Conservation (phyloP, 2,113 vertebrate species). For the Oceanites oceanicus region DNA sequence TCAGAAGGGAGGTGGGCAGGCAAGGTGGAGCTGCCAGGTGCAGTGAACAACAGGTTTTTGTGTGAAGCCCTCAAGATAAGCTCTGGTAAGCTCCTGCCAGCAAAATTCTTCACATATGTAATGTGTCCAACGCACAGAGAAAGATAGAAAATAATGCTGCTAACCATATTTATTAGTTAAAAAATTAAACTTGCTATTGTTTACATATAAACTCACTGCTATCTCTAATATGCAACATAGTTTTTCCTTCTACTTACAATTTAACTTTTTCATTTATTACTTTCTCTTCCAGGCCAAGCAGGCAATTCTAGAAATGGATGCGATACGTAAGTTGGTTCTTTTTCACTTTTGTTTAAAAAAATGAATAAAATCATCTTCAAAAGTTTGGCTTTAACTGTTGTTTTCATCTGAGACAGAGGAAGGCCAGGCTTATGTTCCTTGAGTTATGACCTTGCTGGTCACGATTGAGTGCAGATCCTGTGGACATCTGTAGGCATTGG, state of each 20-base stretch:
- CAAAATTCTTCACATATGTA: not conserved
- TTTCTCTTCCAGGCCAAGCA: slow-evolving; percentile 89
- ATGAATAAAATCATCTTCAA: not conserved
- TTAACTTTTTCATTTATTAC: not conserved
- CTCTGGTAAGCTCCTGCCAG: not conserved
- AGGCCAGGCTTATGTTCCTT: not conserved
- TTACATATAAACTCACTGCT: not conserved
- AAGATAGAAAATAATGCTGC: not conserved
- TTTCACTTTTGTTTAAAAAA: not conserved
- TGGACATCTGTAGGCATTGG: not conserved
- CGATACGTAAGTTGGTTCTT: slow-evolving; percentile 85
- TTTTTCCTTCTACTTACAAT: not conserved
- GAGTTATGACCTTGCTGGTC: not conserved
- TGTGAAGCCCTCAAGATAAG: not conserved
- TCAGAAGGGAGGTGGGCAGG: not conserved
- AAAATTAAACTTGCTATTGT: not conserved
- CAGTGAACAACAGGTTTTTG: not conserved
- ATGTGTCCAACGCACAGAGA: fast-evolving
- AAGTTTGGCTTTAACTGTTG: not conserved
- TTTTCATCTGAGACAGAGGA: not conserved
- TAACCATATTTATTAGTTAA: not conserved
- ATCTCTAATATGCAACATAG: not conserved
- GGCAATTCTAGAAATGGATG: slow-evolving; percentile 98
- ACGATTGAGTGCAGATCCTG: not conserved
- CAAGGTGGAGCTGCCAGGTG: not conserved